Conservation (phyloP, 2,888 invertebrate genomes). For the Mantis religiosa region DNA sequence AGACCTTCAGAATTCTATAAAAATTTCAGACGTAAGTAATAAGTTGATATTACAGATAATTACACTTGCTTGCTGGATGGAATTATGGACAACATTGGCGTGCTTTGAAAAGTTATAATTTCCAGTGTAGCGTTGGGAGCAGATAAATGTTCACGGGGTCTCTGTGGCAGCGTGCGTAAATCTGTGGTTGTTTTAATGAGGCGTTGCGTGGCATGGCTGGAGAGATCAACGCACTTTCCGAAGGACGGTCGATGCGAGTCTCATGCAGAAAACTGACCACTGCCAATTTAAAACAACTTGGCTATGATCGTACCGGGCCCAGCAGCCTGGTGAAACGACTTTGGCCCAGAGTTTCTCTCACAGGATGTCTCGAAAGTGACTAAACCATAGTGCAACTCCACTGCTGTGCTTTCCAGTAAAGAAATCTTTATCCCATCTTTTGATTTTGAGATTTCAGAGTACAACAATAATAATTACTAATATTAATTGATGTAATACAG, state of each 20-base stretch:
- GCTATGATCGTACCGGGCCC: background rate
- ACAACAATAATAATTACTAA: too few species aligned
- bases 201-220: background rate
- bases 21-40: background rate
- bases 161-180: background rate
- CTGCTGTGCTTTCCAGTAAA: too few species aligned
- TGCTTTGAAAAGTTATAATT: background rate
- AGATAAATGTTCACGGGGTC: background rate
- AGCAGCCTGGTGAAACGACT: background rate
- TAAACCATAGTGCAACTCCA: background rate
- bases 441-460: too few species aligned
- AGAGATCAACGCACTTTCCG: background rate
- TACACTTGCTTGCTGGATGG: background rate
- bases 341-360: background rate
- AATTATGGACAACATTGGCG: background rate
- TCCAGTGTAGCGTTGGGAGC: background rate
- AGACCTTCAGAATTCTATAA: background rate
- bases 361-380: background rate
- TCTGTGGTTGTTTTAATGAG: background rate
- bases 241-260: background rate
- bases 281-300: background rate
- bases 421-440: too few species aligned
- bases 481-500: too few species aligned
- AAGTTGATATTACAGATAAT: background rate
- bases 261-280: background rate